Conservation (phyloP, 1,140 invertebrate genomes). For the Spodoptera frugiperda region DNA sequence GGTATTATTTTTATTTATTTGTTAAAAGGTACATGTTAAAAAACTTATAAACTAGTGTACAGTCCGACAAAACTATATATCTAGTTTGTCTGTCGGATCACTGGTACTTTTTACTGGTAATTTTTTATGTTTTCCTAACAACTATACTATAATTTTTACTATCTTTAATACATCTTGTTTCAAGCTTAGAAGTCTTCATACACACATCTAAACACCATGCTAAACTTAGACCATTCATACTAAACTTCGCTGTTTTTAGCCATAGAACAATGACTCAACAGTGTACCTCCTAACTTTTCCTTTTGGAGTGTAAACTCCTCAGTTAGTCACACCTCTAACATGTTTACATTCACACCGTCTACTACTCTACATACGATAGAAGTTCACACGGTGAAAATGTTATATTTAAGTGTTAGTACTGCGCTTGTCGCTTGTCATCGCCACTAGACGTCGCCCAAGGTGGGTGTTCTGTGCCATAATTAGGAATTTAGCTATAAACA, state of each 20-base stretch:
- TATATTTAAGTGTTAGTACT: slow-evolving; percentile 5
- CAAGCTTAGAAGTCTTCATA: too few relatives aligned
- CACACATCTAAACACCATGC: neutral
- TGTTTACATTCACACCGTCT: neutral
- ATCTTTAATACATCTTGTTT: too few relatives aligned
- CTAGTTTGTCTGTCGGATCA: too few relatives aligned
- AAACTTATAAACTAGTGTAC: too few relatives aligned
- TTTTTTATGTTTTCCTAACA: too few relatives aligned
- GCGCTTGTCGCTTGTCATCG: slow-evolving; percentile 25
- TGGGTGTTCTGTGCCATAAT: slow-evolving; percentile 10
- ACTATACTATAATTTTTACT: too few relatives aligned
- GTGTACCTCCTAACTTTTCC: slow-evolving; percentile 12
- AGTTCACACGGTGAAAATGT: slow-evolving; percentile 19
- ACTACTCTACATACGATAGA: neutral
- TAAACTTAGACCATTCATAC: neutral
- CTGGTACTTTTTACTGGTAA: too few relatives aligned
- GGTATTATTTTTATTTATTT: too few relatives aligned
- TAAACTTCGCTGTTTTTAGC: neutral
- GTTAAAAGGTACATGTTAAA: too few relatives aligned
- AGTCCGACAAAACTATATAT: too few relatives aligned
- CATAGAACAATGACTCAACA: slow-evolving; percentile 15
- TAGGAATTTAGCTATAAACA: slow-evolving; percentile 35
- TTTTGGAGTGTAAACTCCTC: neutral
- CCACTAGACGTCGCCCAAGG: neutral
- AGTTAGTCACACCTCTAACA: slow-evolving; percentile 12